Conservation (phyloP, 1,140 invertebrate genomes). For the Mesaphorura yosii region DNA sequence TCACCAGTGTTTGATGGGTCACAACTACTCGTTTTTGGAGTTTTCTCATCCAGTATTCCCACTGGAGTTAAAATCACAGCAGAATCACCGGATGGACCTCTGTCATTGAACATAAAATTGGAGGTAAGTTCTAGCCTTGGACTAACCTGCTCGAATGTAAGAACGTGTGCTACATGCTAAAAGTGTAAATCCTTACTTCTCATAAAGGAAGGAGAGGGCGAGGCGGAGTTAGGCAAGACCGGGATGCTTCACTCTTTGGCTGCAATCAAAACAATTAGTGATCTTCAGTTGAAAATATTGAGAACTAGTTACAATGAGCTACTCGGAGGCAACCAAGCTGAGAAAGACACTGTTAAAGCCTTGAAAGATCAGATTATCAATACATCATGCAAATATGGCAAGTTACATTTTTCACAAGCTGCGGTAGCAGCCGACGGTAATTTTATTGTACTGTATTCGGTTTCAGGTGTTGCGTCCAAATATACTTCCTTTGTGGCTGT, state of each 20-base stretch:
- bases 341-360: slow-evolving; percentile 6
- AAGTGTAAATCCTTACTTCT: too few relatives aligned
- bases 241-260: slow-evolving; percentile 28
- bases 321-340: neutral
- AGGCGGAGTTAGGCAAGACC: slow-evolving; percentile 14
- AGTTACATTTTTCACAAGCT: neutral
- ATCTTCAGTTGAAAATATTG: slow-evolving; percentile 26
- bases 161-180: too few relatives aligned
- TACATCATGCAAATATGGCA: slow-evolving; percentile 22
- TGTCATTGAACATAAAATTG: slow-evolving; percentile 14
- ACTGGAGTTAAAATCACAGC: slow-evolving; percentile 17
- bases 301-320: neutral
- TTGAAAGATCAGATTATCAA: slow-evolving; percentile 27
- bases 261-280: slow-evolving; percentile 31
- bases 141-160: too few relatives aligned
- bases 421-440: neutral
- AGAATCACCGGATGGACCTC: slow-evolving; percentile 25
- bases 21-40: slow-evolving; percentile 22
- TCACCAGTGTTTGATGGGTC: slow-evolving; percentile 29
- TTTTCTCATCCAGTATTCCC: slow-evolving; percentile 14
- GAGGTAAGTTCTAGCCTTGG: too few relatives aligned
- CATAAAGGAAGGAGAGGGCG: too few relatives aligned
- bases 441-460: neutral
- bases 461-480: slow-evolving; percentile 28
- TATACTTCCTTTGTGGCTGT: slow-evolving; percentile 32